Evolutionary conservation across 1,140 invertebrate genomes (phyloP).

Genomic region (Archivesica marissinica): DNA sequence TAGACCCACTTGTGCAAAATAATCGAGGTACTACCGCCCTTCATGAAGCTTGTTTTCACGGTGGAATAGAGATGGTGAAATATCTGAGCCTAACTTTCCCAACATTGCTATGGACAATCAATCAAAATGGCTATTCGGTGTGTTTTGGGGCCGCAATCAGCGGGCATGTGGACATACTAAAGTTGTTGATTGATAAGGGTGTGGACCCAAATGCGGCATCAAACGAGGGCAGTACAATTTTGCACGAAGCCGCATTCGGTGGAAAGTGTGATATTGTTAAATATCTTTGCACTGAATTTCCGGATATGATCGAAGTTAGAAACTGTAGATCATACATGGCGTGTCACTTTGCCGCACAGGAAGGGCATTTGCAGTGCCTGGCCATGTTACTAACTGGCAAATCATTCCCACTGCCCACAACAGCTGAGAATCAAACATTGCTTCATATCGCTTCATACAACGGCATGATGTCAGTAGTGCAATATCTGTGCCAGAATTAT

Average conservation of each 20-base stretch:
- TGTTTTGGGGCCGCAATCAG: conserved; percentile 36
- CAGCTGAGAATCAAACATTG: conserved; percentile 31
- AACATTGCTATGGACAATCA: conserved; percentile 1
- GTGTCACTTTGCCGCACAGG: conserved; percentile 49
- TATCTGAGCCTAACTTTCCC: background rate
- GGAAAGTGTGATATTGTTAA: conserved; percentile 26
- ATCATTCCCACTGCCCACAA: background rate
- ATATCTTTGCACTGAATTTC: conserved; percentile 2
- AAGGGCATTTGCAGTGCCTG: conserved; percentile 40
- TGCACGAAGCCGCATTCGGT: conserved; percentile 41
- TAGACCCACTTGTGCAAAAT: background rate
- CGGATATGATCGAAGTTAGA: background rate
- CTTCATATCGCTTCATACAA: conserved; percentile 43
- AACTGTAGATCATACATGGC: conserved; percentile 22
- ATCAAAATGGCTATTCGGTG: conserved; percentile 7
- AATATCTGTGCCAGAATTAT: conserved; percentile 35
- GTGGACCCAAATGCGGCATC: background rate
- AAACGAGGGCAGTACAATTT: conserved; percentile 23
- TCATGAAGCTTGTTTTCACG: conserved; percentile 47
- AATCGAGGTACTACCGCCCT: background rate
- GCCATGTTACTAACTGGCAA: background rate
- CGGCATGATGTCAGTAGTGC: background rate
- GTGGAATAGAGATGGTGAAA: conserved; percentile 29
- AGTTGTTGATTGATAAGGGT: background rate
- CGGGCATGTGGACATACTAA: conserved; percentile 30